Base-by-base conservation (phyloP, 2,888 invertebrate genomes). In the Coelopa pilipes region DNA sequence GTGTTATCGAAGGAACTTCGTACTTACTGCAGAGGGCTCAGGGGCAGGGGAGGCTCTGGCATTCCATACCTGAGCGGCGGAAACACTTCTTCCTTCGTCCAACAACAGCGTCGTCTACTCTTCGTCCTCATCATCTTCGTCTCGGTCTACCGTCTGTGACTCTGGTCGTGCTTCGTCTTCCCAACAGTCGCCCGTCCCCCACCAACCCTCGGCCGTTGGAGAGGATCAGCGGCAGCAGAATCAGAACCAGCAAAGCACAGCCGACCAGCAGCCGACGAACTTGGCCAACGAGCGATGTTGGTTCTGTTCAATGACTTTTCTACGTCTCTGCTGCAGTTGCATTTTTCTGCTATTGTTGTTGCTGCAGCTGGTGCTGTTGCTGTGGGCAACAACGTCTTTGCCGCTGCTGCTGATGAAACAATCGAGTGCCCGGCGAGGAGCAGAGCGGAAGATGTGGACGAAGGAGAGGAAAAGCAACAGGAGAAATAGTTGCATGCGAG, bases 1-100 rank as follows among this genome's bases (percentile, higher is more conserved):
- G 34, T 47, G 19, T 46, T 17, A 15, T 53, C 53, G 53, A 24
- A 62, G 53, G 53, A 71, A 71, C 55, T 70, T 71, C 65, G 63
- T 71, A 63, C 63, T 71, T 55, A 45, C 63, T 65, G 50, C 62
- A 62, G 49, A 70, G 24, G 45, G 24, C 24, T 13, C 50, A 47
- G 34, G 59, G 24, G 7, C 1, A 69, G 47, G 50, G 46, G 45
- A 70, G 19, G n/a, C 70, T 47, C 19, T 59, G 57, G 60, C 21
- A 67, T 67, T 19, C 67, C 72, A 72, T 72, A 72, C 65, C 66
- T 72, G 72, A 72, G 67, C 65, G 67, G 55, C 67, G 67, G 67
- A 59, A 63, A 46, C 57, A 55, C 34, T n/a, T 45, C 71, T 71
- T 66, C 66, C 53, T 50, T 17, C 34, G 5, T 15, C 53, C 53